These are phyloP conservation scores for Caracal caracal DNA, from an alignment of 2,113 vertebrate species.

Conservation along the genomic window DNA sequence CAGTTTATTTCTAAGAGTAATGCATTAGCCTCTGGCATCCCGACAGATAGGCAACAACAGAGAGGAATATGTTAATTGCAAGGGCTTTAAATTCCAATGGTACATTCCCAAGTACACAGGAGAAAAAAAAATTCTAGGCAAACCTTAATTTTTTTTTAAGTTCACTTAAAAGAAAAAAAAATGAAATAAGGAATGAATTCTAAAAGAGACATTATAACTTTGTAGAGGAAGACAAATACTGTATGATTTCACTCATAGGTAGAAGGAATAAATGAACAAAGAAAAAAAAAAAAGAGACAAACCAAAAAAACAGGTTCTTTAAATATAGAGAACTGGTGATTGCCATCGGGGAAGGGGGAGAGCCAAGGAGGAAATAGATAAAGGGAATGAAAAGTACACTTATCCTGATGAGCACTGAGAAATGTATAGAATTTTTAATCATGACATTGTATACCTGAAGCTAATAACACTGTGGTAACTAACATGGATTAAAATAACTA, in stretches of 20 bases:
- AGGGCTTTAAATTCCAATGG: neutral
- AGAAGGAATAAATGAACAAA: neutral
- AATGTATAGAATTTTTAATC: neutral
- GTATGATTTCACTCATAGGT: neutral
- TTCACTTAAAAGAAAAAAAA: slow-evolving; percentile 29
- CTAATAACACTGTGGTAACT: neutral
- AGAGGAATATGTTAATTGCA: neutral
- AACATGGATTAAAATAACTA: neutral
- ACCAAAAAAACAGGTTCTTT: neutral
- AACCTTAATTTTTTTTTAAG: neutral
- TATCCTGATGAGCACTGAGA: neutral
- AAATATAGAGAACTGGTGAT: neutral
- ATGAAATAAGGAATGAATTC: neutral
- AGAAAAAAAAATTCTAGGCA: neutral
- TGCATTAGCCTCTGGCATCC: neutral
- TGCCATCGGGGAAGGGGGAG: neutral
- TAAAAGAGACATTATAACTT: neutral
- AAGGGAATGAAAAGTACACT: neutral
- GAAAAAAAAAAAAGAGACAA: neutral
- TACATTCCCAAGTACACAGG: neutral
- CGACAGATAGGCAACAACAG: neutral
- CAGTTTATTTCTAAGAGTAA: slow-evolving; percentile 51
- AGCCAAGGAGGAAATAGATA: neutral
- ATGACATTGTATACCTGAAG: neutral
- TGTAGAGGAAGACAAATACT: neutral